Base-by-base conservation (phyloP, 2,888 invertebrate genomes). In the Volucella bombylans region DNA sequence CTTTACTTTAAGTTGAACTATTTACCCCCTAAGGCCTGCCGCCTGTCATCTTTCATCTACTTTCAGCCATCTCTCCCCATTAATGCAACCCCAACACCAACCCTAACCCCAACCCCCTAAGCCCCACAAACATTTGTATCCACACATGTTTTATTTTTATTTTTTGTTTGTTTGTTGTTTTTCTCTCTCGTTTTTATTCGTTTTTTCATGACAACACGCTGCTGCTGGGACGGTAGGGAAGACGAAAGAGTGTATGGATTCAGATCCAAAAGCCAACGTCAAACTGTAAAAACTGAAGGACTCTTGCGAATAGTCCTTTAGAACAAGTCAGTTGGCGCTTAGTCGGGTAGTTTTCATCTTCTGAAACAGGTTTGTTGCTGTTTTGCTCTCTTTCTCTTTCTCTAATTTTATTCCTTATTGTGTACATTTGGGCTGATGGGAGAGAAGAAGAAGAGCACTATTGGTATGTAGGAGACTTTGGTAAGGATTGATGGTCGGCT, bases 1-100 rank as follows among this genome's bases (percentile, higher is more conserved):
- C 79, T 71, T 83, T 83, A 83, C 74, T 83, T 83, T 80, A 83
- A 83, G 83, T 83, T 83, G 80, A 83, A 83, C 83, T 83, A 83
- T 83, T 83, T 83, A 79, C 83, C 79, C 83, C 71, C 79, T 62
- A 67, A 55, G 65, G 74, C 64, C 38, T 79, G 79, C 67, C 83
- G 80, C 83, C 80, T 76, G 80, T 83, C 83, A 80, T 80, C 83
- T 71, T 83, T 80, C 67, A 72, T 82, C 69, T 69, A 76, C 76
- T 69, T 79, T 49, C 59, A 82, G 71, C 41, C 49, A 41, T 62
- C 15, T 31, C 38, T 71, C 39, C 57, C 50, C 47, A 68, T 82
- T 78, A 55, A 78, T 73, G 45, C 50, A 55, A 71, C 69, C 64
- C 62, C 6, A 31, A 31, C 6, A 31, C 31, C 31, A 31, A 31